phyloP scores from a whole-genome alignment of 2,797 vertebrate species.

The Urophycis tenuis region DNA sequence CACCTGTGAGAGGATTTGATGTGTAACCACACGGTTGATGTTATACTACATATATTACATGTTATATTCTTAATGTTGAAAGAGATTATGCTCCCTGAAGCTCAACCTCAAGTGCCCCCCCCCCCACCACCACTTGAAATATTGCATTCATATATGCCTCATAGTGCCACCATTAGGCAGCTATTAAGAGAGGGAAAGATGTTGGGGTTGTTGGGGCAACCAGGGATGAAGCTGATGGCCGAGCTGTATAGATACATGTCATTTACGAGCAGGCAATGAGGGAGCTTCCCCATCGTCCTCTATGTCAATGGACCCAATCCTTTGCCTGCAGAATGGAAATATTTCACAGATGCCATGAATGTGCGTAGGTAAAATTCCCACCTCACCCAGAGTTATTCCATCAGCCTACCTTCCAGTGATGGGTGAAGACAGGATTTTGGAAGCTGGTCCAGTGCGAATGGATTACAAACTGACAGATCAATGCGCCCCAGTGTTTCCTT shows the following conservation, averaged over 20 bases:
- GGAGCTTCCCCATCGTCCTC: not conserved
- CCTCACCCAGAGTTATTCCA: conserved; percentile 30
- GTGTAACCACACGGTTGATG: too few species aligned
- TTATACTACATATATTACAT: too few species aligned
- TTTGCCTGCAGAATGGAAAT: conserved; percentile 30
- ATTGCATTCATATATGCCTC: too few species aligned
- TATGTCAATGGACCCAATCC: not conserved
- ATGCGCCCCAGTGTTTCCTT: not conserved
- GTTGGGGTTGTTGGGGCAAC: too few species aligned
- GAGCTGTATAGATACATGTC: not conserved
- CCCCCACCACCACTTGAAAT: too few species aligned
- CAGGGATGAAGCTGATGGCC: not conserved
- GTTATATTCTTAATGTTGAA: too few species aligned
- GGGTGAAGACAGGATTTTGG: conserved; percentile 1
- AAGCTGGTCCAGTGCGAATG: not conserved
- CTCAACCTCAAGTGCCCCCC: too few species aligned
- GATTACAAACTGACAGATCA: not conserved
- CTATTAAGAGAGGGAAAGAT: too few species aligned
- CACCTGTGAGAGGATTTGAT: not conserved
- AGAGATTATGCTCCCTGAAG: too few species aligned
- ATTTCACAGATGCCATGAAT: conserved; percentile 61
- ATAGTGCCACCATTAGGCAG: too few species aligned
- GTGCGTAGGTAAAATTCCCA: conserved; percentile 52
- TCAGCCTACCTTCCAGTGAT: not conserved
- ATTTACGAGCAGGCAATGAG: not conserved